Evolutionary conservation across 2,888 invertebrate species (phyloP).

Genomic region (Unio pictorum): DNA sequence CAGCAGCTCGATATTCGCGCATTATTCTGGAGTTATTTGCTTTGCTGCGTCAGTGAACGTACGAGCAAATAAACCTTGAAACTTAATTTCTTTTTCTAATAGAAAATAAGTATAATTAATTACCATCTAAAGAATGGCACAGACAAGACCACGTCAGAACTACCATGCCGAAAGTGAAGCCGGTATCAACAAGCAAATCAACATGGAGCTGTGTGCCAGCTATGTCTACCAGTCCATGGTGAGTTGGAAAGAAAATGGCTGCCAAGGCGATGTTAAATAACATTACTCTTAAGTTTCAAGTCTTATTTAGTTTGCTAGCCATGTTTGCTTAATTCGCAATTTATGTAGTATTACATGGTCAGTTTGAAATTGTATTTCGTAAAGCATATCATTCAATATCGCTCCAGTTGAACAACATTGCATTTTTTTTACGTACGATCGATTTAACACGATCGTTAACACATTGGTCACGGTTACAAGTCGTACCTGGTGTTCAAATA

Average conservation of each 20-base stretch:
- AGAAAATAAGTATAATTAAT: too few species aligned
- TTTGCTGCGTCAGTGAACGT: constrained; percentile 70
- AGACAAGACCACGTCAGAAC: constrained; percentile 70
- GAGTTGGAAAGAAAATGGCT: constrained; percentile 54
- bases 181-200: constrained; percentile 68
- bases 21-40: constrained; percentile 38
- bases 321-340: too few species aligned
- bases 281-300: too few species aligned
- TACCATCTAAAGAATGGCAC: constrained; percentile 56
- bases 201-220: constrained; percentile 67
- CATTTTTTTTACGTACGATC: too few species aligned
- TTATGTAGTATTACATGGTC: too few species aligned
- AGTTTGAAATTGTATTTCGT: too few species aligned
- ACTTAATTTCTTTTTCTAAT: constrained; percentile 4
- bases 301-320: too few species aligned
- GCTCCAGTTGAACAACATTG: too few species aligned
- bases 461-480: too few species aligned
- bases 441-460: too few species aligned
- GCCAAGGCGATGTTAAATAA: constrained; percentile 52
- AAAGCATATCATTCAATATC: too few species aligned
- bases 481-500: too few species aligned
- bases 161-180: constrained; percentile 66
- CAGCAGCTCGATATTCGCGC: background rate
- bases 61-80: constrained; percentile 51
- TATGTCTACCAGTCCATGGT: constrained; percentile 69